Conservation (phyloP, 1,140 invertebrate species). For the Bombus waltoni region DNA sequence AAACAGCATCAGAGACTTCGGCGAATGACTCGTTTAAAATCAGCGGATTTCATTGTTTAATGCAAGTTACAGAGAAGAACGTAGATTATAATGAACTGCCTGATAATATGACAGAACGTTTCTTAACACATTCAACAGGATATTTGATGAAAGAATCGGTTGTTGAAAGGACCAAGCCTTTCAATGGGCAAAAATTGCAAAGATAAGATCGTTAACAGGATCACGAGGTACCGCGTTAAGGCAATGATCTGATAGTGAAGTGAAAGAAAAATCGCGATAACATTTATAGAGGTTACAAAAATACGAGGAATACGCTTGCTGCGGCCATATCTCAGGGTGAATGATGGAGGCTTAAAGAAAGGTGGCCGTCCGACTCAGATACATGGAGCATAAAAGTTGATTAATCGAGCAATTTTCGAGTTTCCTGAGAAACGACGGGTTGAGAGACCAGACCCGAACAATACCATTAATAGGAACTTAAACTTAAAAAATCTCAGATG, state of each 20-base stretch:
- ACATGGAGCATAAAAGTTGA: conserved; percentile 32
- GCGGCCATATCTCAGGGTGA: conserved; percentile 14
- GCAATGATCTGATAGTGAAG: not conserved
- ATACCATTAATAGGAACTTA: no score
- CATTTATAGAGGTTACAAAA: conserved; percentile 12
- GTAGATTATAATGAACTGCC: no score
- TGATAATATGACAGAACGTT: no score
- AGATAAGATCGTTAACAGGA: not conserved
- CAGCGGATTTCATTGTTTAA: no score
- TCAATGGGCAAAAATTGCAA: not conserved
- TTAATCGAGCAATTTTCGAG: conserved; percentile 21
- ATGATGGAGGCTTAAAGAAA: conserved; percentile 17
- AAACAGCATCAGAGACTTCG: no score
- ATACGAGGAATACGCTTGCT: not conserved
- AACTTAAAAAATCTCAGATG: not conserved
- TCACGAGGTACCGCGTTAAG: not conserved
- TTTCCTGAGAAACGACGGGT: not conserved
- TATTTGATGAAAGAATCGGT: no score
- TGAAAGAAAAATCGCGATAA: conserved; percentile 1
- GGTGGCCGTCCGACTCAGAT: conserved; percentile 5
- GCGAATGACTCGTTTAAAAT: no score
- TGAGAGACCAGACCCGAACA: no score
- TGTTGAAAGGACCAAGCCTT: no score
- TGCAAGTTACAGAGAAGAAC: no score
- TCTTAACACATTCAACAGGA: no score